Percentiles rank a stretch among this genome's conserved stretches.
Conservation (phyloP, 2,888 invertebrate genomes). For the Stenotaenia linearis region DNA sequence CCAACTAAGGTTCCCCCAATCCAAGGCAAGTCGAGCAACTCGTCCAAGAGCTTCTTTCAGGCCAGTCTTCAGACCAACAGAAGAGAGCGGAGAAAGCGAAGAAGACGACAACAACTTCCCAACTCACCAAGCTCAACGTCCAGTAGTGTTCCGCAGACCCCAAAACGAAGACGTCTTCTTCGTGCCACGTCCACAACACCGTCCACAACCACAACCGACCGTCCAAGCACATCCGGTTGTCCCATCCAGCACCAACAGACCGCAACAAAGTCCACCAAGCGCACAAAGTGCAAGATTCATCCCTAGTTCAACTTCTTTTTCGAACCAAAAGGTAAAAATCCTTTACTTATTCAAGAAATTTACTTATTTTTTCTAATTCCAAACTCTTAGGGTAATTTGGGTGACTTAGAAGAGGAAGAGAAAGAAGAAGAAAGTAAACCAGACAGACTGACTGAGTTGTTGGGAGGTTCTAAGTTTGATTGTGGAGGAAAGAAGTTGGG, state of each 20-base stretch:
- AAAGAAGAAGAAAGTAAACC: slow-evolving; percentile 77
- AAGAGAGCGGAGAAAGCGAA: slow-evolving; percentile 9
- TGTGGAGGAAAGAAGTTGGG: slow-evolving; percentile 75
- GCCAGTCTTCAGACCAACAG: neutral
- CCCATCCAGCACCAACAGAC: neutral
- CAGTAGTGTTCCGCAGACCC: slow-evolving; percentile 5
- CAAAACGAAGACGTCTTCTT: neutral
- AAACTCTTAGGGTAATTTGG: slow-evolving; percentile 27
- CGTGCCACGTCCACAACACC: neutral
- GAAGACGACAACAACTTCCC: neutral
- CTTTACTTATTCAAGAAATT: no score
- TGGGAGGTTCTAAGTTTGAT: slow-evolving; percentile 77
- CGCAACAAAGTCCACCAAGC: no score
- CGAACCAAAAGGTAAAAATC: neutral
- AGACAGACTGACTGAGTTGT: slow-evolving; percentile 68
- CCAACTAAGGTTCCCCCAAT: neutral
- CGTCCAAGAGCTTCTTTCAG: neutral
- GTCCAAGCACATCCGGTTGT: neutral
- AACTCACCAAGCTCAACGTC: neutral
- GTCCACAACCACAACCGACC: neutral
- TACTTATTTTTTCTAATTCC: no score
- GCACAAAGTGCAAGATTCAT: neutral
- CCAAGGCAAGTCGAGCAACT: neutral
- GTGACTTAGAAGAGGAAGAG: slow-evolving; percentile 56
- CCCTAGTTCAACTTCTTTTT: slow-evolving; percentile 3